A percentile compares a stretch with the other conserved stretches of the same genome.
Conservation (phyloP, 2,113 vertebrate species). For the Clarias gariepinus region DNA sequence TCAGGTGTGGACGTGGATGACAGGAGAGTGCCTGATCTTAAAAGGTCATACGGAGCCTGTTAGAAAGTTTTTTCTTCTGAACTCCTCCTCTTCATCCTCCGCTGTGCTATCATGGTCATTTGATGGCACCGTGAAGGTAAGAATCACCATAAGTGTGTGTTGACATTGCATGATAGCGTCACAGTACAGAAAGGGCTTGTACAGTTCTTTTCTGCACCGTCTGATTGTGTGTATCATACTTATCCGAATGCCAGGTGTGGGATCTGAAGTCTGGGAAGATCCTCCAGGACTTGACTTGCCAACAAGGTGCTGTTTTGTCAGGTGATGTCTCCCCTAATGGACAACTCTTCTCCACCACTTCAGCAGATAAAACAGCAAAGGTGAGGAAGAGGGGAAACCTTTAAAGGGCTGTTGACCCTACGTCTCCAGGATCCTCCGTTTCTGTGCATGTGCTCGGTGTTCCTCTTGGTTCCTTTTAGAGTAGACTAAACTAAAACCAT, state of each 20-base stretch:
- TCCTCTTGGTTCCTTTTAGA: neutral
- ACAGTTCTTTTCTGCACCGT: neutral
- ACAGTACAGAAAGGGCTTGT: neutral
- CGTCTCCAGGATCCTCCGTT: neutral
- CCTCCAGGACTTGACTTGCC: conserved; percentile 82
- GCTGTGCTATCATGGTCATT: conserved; percentile 91
- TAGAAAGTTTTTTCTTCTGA: conserved; percentile 81
- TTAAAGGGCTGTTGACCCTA: too few relatives aligned
- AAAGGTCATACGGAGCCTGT: conserved; percentile 87
- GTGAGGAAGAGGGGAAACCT: conserved; percentile 61
- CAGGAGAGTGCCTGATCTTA: conserved; percentile 71
- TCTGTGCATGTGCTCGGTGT: neutral
- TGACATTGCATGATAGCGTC: neutral
- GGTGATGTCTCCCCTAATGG: conserved; percentile 83
- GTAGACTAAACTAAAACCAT: too few relatives aligned
- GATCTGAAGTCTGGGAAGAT: conserved; percentile 72
- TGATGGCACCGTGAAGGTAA: conserved; percentile 91
- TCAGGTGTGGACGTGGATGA: conserved; percentile 89
- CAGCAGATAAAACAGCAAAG: conserved; percentile 92
- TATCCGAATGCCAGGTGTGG: conserved; percentile 78
- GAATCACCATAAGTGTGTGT: neutral
- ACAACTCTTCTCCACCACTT: conserved; percentile 82
- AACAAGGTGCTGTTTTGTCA: conserved; percentile 84
- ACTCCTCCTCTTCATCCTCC: conserved; percentile 58
- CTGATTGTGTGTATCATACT: neutral